These are phyloP conservation scores for Rhinolophus ferrumequinum DNA, from an alignment of 2,113 vertebrate genomes.

Conservation along the genomic window DNA sequence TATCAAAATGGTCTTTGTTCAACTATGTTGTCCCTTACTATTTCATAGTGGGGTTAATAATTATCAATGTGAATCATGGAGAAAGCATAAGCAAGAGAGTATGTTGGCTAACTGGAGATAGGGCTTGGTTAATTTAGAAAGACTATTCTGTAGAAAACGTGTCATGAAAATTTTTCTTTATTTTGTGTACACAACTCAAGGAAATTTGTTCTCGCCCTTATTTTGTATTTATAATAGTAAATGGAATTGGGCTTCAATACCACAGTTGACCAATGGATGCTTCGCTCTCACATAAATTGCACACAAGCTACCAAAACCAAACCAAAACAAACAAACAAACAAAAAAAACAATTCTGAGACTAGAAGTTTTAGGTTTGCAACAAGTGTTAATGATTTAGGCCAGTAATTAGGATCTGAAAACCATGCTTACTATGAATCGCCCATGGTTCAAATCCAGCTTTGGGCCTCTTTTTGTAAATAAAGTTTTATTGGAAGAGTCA, in stretches of 20 bases:
- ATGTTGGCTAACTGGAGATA: not conserved
- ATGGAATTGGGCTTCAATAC: not conserved
- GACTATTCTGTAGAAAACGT: constrained; percentile 2
- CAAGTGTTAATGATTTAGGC: not conserved
- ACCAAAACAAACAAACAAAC: no score
- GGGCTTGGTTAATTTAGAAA: not conserved
- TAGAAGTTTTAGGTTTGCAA: not conserved
- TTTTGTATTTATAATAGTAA: constrained; percentile 37
- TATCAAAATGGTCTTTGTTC: constrained; percentile 15
- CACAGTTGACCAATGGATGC: not conserved
- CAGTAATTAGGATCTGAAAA: not conserved
- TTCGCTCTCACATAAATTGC: not conserved
- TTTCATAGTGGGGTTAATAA: not conserved
- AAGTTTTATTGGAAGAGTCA: not conserved
- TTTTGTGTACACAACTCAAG: not conserved
- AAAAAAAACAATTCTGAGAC: not conserved
- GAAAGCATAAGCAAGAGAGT: constrained; percentile 10
- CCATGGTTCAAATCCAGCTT: not conserved
- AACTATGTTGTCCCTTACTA: not conserved
- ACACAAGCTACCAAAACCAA: not conserved
- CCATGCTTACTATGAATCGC: not conserved
- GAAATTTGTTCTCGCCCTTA: not conserved
- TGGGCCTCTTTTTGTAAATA: not conserved
- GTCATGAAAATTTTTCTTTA: not conserved
- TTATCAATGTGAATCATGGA: not conserved